Evolutionary conservation across 2,888 invertebrate genomes (phyloP).

Genomic region (Apotomis betuletana): DNA sequence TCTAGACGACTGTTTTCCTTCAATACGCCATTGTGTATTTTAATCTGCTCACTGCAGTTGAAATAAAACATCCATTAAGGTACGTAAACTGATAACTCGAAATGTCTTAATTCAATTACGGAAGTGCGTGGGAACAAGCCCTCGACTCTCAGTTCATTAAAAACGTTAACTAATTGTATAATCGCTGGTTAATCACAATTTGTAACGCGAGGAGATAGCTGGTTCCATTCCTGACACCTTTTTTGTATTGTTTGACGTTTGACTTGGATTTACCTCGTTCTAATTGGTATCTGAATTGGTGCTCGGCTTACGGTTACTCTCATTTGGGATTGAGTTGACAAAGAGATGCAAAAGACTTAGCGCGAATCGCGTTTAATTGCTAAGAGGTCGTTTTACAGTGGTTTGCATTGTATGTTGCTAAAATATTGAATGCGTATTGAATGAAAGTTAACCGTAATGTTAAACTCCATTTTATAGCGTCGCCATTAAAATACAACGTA

Average conservation of each 20-base stretch:
- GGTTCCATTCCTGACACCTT: conserved; percentile 43
- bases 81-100: conserved; percentile 13
- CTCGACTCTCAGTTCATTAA: conserved; percentile 50
- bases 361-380: conserved; percentile 8
- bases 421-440: too few species aligned
- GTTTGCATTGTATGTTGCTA: conserved; percentile 1
- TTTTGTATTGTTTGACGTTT: conserved; percentile 28
- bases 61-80: conserved; percentile 16
- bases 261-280: conserved; percentile 27
- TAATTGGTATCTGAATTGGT: conserved; percentile 23
- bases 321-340: conserved; percentile 23
- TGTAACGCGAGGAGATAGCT: conserved; percentile 56
- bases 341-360: conserved; percentile 13
- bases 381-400: conserved; percentile 17
- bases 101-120: conserved; percentile 51
- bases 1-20: not conserved
- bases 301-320: conserved; percentile 13
- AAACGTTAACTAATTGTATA: conserved; percentile 67
- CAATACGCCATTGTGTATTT: not conserved
- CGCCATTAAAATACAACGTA: too few species aligned
- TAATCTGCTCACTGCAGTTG: not conserved
- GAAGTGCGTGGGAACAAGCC: conserved; percentile 54
- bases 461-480: too few species aligned
- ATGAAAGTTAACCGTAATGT: too few species aligned
- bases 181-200: conserved; percentile 69